These are phyloP conservation scores for Sebastes wilsoni DNA, from an alignment of 2,797 vertebrate species.

Conservation along the genomic window DNA sequence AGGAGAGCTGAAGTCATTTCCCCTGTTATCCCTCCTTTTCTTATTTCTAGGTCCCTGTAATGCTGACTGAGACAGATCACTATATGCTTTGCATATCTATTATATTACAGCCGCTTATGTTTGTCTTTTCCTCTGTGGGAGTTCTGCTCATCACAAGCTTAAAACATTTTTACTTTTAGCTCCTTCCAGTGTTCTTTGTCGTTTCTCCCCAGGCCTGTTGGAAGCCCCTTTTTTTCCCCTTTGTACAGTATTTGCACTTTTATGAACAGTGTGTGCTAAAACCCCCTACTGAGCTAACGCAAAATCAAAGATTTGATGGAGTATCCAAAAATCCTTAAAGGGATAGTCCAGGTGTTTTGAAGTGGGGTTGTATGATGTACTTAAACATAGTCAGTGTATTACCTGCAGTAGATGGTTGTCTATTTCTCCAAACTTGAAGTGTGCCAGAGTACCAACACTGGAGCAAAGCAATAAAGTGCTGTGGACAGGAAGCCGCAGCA, in stretches of 20 bases:
- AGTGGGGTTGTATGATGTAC: no score
- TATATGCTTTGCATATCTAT: constrained; percentile 7
- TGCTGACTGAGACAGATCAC: neutral
- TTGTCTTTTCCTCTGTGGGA: constrained; percentile 1
- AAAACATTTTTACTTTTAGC: neutral
- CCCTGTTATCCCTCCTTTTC: neutral
- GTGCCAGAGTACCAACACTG: no score
- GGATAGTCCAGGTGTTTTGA: no score
- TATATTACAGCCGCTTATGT: neutral
- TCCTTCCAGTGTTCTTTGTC: neutral
- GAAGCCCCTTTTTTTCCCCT: neutral
- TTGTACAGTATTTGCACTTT: constrained; percentile 13
- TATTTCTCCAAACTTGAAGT: no score
- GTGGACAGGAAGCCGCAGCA: no score
- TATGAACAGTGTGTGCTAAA: neutral
- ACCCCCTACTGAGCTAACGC: neutral
- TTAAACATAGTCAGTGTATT: no score
- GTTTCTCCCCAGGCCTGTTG: constrained; percentile 3
- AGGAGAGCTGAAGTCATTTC: constrained; percentile 25
- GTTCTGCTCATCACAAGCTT: neutral
- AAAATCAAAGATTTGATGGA: neutral
- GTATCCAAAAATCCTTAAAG: no score
- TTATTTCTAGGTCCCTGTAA: neutral
- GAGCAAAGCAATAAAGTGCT: no score
- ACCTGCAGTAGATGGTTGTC: no score